A percentile compares a stretch with the other conserved stretches of the same genome.
Conservation (phyloP, 2,797 vertebrate species). For the Phataginus tetradactyla region DNA sequence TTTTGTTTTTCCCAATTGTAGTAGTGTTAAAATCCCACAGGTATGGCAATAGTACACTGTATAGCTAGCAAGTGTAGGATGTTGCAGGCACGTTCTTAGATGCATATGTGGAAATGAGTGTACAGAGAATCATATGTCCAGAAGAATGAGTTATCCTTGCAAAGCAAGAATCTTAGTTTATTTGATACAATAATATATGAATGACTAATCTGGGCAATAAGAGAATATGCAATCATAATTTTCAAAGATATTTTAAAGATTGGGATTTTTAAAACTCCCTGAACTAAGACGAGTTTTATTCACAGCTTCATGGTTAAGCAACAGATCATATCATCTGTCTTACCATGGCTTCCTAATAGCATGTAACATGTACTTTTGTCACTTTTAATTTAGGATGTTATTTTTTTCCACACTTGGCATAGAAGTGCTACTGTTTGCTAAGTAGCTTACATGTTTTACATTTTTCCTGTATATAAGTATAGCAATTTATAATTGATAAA, state of each 20-base stretch:
- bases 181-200: background rate
- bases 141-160: background rate
- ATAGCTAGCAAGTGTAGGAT: background rate
- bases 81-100: background rate
- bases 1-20: background rate
- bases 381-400: constrained; percentile 68
- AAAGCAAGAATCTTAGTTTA: background rate
- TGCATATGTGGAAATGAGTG: background rate
- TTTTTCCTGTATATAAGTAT: background rate
- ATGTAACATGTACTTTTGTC: constrained; percentile 37
- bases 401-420: constrained; percentile 32
- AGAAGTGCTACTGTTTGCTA: constrained; percentile 53
- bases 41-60: background rate
- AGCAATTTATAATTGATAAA: constrained; percentile 48
- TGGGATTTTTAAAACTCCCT: constrained; percentile 5
- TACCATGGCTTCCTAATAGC: constrained; percentile 6
- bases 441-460: background rate
- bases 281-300: constrained; percentile 43
- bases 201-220: background rate
- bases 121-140: background rate
- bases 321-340: constrained; percentile 52
- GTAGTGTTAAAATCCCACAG: background rate
- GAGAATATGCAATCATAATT: background rate
- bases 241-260: constrained; percentile 50
- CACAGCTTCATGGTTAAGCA: constrained; percentile 24